Base-by-base conservation (phyloP, 2,113 vertebrate genomes). In the Dicaeum eximium region DNA sequence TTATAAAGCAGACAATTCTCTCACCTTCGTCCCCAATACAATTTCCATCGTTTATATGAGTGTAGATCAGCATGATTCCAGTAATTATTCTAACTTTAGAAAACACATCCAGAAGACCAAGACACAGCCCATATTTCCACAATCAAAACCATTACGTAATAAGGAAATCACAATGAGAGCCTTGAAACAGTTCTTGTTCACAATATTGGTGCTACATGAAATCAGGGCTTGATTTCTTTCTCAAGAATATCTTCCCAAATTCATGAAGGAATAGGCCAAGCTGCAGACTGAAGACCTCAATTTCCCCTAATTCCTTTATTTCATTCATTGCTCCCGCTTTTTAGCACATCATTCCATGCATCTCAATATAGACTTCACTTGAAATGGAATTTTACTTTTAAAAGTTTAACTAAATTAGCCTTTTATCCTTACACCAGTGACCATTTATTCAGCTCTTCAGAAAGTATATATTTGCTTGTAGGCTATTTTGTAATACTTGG, bases 21-120 rank as follows among this genome's bases (percentile, higher is more conserved):
- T 67, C 30, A 35, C 10, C 45, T 31, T 19, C 0, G 1, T 11
- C 4, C 38, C 6, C 38, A 70, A n/a, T 17, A 61, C 27, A 35
- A 35, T 58, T 92, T 83, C 42, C 20, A 51, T 33, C 4, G 7
- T 1, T 1, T 18, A 65, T 24, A 1, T 10, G 86, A 83, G 13
- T 28, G 40, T 30, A 73, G 28, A 54, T 61, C 22, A 89, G 27
- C 16, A 31, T 16, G 16, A 82, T 28, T 53, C 37, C 28, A 85
- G 40, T 44, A 79, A 56, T 44, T 38, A 57, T 27, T 72, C 25
- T 50, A 78, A 74, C 18, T 78, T 69, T 9, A 44, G 44, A 58
- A 80, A 69, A 92, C 2, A 75, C 16, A 84, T 2, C 23, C 67
- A 82, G 27, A 67, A 66, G 47, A 69, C 6, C 11, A 86, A 42